phyloP scores from a whole-genome alignment of 2,113 vertebrate genomes.

The Piaya cayana region DNA sequence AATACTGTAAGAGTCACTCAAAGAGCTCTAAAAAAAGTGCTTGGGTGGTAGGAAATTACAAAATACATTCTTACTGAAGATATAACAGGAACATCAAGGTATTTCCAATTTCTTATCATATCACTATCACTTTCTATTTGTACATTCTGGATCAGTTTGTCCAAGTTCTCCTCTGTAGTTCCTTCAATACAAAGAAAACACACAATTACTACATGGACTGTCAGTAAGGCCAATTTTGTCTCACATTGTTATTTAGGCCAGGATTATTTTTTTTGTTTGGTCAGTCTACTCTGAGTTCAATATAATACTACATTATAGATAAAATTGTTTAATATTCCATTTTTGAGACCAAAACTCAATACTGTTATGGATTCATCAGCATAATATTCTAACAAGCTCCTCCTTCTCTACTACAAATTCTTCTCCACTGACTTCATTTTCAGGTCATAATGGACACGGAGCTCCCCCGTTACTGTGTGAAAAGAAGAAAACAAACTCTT shows the following conservation, averaged over 20 bases:
- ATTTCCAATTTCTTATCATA: constrained; percentile 94
- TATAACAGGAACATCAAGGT: constrained; percentile 90
- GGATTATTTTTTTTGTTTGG: not conserved
- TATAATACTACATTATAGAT: not conserved
- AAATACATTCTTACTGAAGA: constrained; percentile 59
- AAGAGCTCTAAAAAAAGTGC: not conserved
- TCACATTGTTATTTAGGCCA: not conserved
- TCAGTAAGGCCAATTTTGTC: not conserved
- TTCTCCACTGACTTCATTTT: not conserved
- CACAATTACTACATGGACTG: not conserved
- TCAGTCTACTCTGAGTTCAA: not conserved
- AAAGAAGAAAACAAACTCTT: not conserved
- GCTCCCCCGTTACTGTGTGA: not conserved
- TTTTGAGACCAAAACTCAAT: not conserved
- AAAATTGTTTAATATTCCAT: not conserved
- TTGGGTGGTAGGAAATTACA: not conserved
- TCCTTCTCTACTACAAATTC: not conserved
- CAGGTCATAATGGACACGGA: not conserved
- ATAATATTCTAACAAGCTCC: not conserved
- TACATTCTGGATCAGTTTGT: constrained; percentile 93
- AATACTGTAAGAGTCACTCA: not conserved
- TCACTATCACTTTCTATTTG: constrained; percentile 89
- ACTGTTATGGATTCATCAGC: not conserved
- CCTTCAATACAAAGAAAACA: constrained; percentile 74
- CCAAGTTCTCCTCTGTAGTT: constrained; percentile 95